These are phyloP conservation scores for Podarcis siculus DNA, from an alignment of 2,797 vertebrate species.

Conservation along the genomic window DNA sequence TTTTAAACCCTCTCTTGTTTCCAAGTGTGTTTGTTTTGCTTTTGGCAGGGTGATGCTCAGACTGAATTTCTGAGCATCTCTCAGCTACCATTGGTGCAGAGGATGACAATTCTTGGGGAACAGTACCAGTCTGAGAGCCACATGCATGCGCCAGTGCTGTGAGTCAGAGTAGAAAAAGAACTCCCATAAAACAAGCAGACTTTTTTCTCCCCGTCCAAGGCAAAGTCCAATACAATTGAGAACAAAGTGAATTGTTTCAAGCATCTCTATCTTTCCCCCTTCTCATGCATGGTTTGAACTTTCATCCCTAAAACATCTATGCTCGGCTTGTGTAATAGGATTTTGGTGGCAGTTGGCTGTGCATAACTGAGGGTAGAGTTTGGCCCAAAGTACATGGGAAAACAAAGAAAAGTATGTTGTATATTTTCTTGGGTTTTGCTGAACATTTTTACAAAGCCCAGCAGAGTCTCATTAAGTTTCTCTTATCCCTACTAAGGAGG, in stretches of 20 bases:
- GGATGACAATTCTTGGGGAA: background rate
- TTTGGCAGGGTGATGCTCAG: background rate
- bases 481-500: background rate
- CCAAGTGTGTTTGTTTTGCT: background rate
- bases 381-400: slow-evolving; percentile 17
- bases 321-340: background rate
- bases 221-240: background rate
- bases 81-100: background rate
- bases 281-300: slow-evolving; percentile 36
- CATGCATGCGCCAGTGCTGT: background rate
- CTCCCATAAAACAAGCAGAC: too few relatives aligned
- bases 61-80: background rate
- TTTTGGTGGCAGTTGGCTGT: background rate
- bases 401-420: slow-evolving; percentile 14
- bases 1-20: background rate
- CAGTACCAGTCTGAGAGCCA: too few relatives aligned
- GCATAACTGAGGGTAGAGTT: slow-evolving; percentile 5
- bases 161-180: background rate
- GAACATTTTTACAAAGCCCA: slow-evolving; percentile 17
- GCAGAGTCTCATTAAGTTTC: slow-evolving; percentile 20
- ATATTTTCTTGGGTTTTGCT: slow-evolving; percentile 22
- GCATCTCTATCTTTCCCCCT: slow-evolving; percentile 59
- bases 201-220: background rate
- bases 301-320: background rate
- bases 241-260: background rate